Evolutionary conservation across 2,797 vertebrate genomes (phyloP), one percentile per base, ranked within the genome.

Genomic region (Taeniopygia guttata): DNA sequence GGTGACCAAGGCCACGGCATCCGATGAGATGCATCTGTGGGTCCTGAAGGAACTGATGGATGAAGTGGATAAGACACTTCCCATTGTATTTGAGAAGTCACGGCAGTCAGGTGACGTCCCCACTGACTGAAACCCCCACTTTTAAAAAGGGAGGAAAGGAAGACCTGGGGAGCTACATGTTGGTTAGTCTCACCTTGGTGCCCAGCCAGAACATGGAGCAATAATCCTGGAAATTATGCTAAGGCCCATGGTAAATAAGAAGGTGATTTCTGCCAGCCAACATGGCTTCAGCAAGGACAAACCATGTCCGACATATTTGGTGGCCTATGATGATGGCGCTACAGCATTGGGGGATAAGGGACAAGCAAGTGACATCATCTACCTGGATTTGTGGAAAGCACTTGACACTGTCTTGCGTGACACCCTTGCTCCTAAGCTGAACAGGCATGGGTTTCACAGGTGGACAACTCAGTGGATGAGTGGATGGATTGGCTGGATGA

Each of bases 251-350:
- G 69, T 48, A 69, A 69, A 55, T 13, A 46, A 60, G 27, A 43
- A 84, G 14, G 42, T 34, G 48, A 48, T 69, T 55, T 68, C 21
- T 62, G 34, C 34, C 17, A 48, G 48, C 19, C 34, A 69, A 26
- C 42, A 48, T 15, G 6, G 34, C 48, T 77, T 62, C 34, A 48
- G 25, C 40, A 25, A 46, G 20, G n/a, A 25, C 25, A 85, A 54
- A 60, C 16, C 29, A 54, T 10, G 40, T 34, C n/a, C 0, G 0
- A n/a, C 40, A 30, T 40, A 40, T 38, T 20, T 60, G 23, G 23
- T n/a, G 23, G 9, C 34, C 40, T 62, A 25, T 62, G 48, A 69
- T 0, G 0, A 34, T 30, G 34, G 25, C 1, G 2, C 40, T 46
- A 40, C 16, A 46, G 34, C 56, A 18, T 1, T 48, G 29, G 10